Percentiles rank a stretch among this genome's conserved stretches.
phyloP scores from a whole-genome alignment of 2,888 invertebrate species.

The Agrochola lota region DNA sequence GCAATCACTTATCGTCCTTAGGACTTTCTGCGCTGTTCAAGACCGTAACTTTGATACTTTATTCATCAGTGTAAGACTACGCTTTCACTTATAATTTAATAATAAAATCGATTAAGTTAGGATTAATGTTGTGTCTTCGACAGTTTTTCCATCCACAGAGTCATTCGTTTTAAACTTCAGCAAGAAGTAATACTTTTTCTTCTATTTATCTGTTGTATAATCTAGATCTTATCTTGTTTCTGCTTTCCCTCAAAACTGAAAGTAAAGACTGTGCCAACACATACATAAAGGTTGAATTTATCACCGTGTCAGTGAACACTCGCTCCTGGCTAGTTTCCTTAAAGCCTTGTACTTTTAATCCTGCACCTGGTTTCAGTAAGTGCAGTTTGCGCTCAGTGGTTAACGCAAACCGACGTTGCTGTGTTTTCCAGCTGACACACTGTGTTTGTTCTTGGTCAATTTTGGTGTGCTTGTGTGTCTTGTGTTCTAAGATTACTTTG shows the following conservation, averaged over 20 bases:
- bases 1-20: neutral
- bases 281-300: slow-evolving; percentile 56
- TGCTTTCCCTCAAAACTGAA: slow-evolving; percentile 13
- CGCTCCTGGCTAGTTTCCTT: slow-evolving; percentile 65
- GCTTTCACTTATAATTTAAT: neutral
- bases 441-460: slow-evolving; percentile 47
- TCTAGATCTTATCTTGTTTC: neutral
- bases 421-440: slow-evolving; percentile 64
- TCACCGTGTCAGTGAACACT: slow-evolving; percentile 48
- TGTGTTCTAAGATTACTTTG: slow-evolving; percentile 17
- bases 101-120: neutral
- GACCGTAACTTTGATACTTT: neutral
- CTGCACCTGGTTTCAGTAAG: slow-evolving; percentile 85
- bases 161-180: neutral
- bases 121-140: neutral
- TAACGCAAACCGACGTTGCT: slow-evolving; percentile 49
- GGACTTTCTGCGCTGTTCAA: neutral
- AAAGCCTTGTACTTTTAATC: slow-evolving; percentile 81
- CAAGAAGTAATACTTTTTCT: neutral
- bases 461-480: slow-evolving; percentile 13
- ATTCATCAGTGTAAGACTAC: neutral
- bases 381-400: slow-evolving; percentile 75
- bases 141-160: neutral
- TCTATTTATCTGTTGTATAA: neutral
- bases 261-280: slow-evolving; percentile 15